Evolutionary conservation across 2,888 invertebrate species (phyloP).

Genomic region (Trilocha varians): DNA sequence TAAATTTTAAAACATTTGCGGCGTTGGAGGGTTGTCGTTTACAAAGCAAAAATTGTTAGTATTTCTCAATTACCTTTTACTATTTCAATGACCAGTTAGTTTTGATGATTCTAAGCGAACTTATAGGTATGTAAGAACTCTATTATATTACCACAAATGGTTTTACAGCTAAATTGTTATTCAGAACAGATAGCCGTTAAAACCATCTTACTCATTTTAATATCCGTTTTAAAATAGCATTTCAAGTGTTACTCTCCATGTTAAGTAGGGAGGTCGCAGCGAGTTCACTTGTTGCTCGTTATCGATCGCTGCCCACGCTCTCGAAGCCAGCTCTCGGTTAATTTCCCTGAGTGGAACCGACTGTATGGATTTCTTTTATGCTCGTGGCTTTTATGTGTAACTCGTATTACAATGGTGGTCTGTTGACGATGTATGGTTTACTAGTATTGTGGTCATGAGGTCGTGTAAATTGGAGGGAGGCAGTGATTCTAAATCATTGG

Average conservation of each 20-base stretch:
- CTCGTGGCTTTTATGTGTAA: slow-evolving; percentile 11
- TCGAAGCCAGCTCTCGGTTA: slow-evolving; percentile 34
- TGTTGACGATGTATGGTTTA: too few species aligned
- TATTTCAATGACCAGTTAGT: too few species aligned
- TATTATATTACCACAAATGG: too few species aligned
- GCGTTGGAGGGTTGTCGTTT: too few species aligned
- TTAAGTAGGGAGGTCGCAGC: slow-evolving; percentile 7
- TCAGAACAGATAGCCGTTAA: neutral
- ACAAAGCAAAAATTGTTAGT: too few species aligned
- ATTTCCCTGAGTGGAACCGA: slow-evolving; percentile 36
- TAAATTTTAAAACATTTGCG: too few species aligned
- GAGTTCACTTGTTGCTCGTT: slow-evolving; percentile 43
- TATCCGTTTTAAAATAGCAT: neutral
- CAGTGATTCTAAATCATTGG: too few species aligned
- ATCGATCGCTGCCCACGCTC: slow-evolving; percentile 38
- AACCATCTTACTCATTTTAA: neutral
- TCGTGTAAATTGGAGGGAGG: too few species aligned
- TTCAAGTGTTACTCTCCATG: neutral
- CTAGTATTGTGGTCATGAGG: too few species aligned
- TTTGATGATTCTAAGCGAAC: too few species aligned
- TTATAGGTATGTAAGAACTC: too few species aligned
- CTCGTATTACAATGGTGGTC: neutral
- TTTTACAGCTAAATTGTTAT: neutral
- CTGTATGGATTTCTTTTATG: slow-evolving; percentile 25
- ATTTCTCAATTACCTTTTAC: too few species aligned